phyloP scores from a whole-genome alignment of 2,888 invertebrate genomes.

The Drosophila dives region DNA sequence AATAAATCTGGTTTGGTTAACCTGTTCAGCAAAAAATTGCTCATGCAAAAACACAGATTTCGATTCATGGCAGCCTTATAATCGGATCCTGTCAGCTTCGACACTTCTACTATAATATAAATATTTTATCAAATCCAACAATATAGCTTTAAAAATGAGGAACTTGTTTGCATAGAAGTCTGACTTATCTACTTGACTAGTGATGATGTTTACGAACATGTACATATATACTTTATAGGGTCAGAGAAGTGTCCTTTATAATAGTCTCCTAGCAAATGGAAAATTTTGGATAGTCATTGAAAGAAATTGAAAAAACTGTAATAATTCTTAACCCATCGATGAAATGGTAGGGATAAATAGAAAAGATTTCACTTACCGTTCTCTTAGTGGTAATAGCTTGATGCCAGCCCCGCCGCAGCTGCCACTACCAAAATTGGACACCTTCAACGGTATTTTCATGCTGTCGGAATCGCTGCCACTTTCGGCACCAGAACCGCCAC shows the following conservation, averaged over 20 bases:
- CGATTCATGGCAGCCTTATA: no score
- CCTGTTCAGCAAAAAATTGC: background rate
- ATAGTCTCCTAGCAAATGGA: background rate
- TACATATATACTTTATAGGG: background rate
- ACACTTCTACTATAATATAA: no score
- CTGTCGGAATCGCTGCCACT: constrained; percentile 91
- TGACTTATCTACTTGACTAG: no score
- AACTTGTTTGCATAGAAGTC: no score
- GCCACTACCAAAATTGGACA: constrained; percentile 82
- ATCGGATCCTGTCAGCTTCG: no score
- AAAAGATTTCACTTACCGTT: constrained; percentile 86
- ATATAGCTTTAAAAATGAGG: no score
- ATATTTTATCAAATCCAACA: no score
- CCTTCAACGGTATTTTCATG: constrained; percentile 88
- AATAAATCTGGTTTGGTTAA: background rate
- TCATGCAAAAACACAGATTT: no score
- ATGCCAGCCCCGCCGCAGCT: constrained; percentile 58
- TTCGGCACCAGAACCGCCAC: constrained; percentile 80
- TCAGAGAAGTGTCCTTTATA: background rate
- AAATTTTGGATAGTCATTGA: background rate
- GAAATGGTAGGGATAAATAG: background rate
- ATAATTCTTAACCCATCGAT: background rate
- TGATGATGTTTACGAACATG: background rate
- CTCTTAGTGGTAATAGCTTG: constrained; percentile 86
- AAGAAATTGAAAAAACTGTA: background rate